Percentiles rank a stretch among this genome's conserved stretches.
Conservation (phyloP, 2,888 invertebrate genomes). For the Trichacis sp. region DNA sequence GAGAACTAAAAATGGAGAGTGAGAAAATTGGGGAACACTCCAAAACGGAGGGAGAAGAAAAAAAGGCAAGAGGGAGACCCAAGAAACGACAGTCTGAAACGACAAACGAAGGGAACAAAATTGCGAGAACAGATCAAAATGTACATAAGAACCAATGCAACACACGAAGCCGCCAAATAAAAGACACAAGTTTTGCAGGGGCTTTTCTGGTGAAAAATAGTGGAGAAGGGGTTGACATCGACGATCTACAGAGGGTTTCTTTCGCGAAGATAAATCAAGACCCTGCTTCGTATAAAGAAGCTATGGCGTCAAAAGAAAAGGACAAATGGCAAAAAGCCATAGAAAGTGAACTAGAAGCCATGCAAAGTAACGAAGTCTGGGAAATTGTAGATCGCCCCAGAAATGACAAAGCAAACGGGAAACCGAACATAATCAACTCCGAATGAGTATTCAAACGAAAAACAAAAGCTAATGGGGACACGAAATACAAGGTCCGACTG, state of each 20-base stretch:
- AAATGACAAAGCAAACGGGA: neutral
- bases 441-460: conserved; percentile 38
- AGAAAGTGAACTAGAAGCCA: conserved; percentile 17
- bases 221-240: no score
- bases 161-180: no score
- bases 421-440: conserved; percentile 27
- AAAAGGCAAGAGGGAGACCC: conserved; percentile 14
- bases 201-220: no score
- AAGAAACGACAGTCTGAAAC: no score
- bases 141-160: no score
- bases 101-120: no score
- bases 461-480: conserved; percentile 2
- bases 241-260: no score
- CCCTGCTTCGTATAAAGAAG: conserved; percentile 23
- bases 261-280: conserved; percentile 20
- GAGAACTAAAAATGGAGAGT: no score
- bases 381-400: conserved; percentile 13
- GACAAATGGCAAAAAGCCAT: conserved; percentile 23
- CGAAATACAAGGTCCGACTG: conserved; percentile 20
- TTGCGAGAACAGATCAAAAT: no score
- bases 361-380: conserved; percentile 26
- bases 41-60: no score
- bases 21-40: no score
- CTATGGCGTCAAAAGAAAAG: conserved; percentile 25
- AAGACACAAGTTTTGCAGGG: no score